Evolutionary conservation across 2,888 invertebrate species (phyloP).

Genomic region (Celastrina argiolus): DNA sequence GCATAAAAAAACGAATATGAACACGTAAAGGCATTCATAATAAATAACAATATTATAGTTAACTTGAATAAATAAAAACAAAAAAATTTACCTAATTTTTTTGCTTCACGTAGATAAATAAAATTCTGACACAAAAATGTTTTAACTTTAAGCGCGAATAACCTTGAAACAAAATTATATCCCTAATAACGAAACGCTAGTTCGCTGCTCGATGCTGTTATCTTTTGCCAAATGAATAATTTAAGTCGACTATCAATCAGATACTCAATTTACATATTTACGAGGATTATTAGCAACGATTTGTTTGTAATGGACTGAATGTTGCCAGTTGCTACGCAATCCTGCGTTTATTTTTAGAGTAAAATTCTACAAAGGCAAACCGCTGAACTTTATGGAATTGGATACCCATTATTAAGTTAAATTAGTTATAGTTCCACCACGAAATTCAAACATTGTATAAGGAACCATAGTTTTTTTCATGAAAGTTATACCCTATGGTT

Average conservation of each 20-base stretch:
- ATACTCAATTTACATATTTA: conserved; percentile 24
- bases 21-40: too few species aligned
- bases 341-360: not conserved
- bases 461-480: too few species aligned
- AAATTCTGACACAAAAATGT: not conserved
- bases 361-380: not conserved
- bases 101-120: not conserved
- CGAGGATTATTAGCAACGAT: conserved; percentile 18
- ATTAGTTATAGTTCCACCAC: too few species aligned
- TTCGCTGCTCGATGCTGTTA: conserved; percentile 1
- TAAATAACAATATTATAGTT: not conserved
- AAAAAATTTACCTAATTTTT: not conserved
- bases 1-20: too few species aligned
- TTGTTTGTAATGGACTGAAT: not conserved
- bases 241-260: conserved; percentile 22
- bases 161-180: conserved; percentile 1
- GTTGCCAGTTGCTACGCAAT: conserved; percentile 7
- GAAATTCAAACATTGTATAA: too few species aligned
- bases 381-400: too few species aligned
- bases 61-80: not conserved
- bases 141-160: not conserved
- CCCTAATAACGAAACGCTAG: conserved; percentile 16
- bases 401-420: too few species aligned
- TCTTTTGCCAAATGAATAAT: conserved; percentile 13
- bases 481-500: too few species aligned